Evolutionary conservation across 2,888 invertebrate genomes (phyloP), one percentile per base, ranked within the genome.

Genomic region (Aquatica leii): DNA sequence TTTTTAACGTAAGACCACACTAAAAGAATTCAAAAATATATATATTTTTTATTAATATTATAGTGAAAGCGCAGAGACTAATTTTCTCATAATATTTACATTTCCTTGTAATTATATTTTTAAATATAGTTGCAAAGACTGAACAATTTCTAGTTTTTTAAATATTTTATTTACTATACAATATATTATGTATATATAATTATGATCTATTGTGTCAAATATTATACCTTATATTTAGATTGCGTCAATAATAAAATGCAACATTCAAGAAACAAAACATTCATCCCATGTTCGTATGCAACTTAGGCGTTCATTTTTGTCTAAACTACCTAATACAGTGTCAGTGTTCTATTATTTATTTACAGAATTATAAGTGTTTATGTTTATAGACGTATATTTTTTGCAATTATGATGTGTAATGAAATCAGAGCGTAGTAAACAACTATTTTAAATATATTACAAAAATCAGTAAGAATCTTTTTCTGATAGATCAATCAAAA

Each of bases 101-200:
- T 46, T 59, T 60, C 60, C 61, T 61, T 54, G 61, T 61, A 65
- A 61, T 61, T 61, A 57, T 60, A 55, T 46, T 56, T 55, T 53
- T 43, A 52, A 57, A 61, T 60, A 49, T 65, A 46, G 62, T 70
- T 70, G 56, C 68, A 68, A 68, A 67, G 67, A 70, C 68, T 70
- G 67, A 70, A 67, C 65, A 62, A 67, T 68, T 68, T 68, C 66
- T 67, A 59, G 21, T 46, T 50, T 55, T 59, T 46, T 24, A 41
- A 59, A 55, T 51, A 55, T 55, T 58, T 64, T 66, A 58, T 62
- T 66, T 52, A 59, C 59, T 53, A 58, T 46, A 64, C 60, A 64
- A 64, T n/a, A n/a, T n/a, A n/a, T 4, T 64, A 64, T 60, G 43
- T 55, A 48, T 43, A 50, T 59, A 58, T 63, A 64, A 67, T 58